Evolutionary conservation across 1,140 invertebrate genomes (phyloP).

Genomic region (Euwallacea fornicatus): DNA sequence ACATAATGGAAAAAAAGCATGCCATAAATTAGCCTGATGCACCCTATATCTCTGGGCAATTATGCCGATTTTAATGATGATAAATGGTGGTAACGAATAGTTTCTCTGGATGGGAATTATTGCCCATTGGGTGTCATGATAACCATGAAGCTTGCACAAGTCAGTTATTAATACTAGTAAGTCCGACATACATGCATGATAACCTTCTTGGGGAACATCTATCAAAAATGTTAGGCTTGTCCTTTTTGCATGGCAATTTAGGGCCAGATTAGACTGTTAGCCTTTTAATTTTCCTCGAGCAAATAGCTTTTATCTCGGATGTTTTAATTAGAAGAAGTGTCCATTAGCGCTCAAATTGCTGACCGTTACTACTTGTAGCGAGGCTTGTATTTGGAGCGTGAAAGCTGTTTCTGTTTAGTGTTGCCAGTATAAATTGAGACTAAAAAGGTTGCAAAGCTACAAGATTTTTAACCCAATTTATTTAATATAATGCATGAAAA

Average conservation of each 20-base stretch:
- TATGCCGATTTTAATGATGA: background rate
- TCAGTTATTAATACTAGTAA: background rate
- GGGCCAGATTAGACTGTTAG: no score
- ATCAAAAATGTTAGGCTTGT: background rate
- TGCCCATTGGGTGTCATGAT: background rate
- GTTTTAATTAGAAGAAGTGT: slow-evolving; percentile 3
- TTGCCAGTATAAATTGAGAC: background rate
- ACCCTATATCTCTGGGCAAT: background rate
- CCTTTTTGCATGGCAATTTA: no score
- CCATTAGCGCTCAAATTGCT: background rate
- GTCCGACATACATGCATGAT: background rate
- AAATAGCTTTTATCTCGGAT: background rate
- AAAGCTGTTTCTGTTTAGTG: background rate
- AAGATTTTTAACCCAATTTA: background rate
- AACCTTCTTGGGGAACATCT: background rate
- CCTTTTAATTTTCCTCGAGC: background rate
- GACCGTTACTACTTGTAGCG: background rate
- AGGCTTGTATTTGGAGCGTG: background rate
- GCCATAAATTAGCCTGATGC: background rate
- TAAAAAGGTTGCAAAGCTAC: background rate
- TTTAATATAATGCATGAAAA: background rate
- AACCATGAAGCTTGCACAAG: background rate
- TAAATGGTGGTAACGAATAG: background rate
- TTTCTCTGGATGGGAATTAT: background rate
- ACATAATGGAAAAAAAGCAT: background rate